phyloP scores from a whole-genome alignment of 2,113 vertebrate species.

The Caranx ignobilis region DNA sequence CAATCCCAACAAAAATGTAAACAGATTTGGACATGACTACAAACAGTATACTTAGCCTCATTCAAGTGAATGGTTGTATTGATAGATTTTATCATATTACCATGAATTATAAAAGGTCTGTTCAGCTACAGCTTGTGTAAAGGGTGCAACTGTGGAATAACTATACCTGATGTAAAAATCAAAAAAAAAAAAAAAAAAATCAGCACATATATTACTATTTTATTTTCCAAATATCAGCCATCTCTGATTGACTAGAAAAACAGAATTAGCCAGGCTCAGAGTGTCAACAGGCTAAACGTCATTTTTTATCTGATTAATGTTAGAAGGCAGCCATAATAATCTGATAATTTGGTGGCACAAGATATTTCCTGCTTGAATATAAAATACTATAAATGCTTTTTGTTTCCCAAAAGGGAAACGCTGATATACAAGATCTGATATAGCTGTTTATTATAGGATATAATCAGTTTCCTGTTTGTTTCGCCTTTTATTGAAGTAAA shows the following conservation, averaged over 20 bases:
- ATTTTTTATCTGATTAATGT: neutral
- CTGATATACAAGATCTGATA: neutral
- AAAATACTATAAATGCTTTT: neutral
- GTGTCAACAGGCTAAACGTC: neutral
- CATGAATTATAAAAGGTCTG: no score
- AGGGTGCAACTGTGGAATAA: neutral
- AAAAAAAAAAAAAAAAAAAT: neutral
- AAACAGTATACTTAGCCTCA: neutral
- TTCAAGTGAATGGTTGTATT: slow-evolving; percentile 2
- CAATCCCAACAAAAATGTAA: neutral
- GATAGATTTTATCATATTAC: neutral
- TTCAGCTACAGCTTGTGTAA: neutral
- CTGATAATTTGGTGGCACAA: neutral
- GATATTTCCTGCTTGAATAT: neutral
- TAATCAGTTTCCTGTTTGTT: neutral
- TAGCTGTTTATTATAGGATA: neutral
- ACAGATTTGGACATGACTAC: neutral
- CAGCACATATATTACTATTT: neutral
- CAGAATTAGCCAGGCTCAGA: neutral
- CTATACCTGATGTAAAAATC: neutral
- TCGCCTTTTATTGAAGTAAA: neutral
- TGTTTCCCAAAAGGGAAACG: no score
- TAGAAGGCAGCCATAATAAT: neutral
- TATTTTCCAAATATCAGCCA: no score
- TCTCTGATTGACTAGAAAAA: neutral